Evolutionary conservation across 2,797 vertebrate species (phyloP).

Genomic region (Megalops cyprinoides): DNA sequence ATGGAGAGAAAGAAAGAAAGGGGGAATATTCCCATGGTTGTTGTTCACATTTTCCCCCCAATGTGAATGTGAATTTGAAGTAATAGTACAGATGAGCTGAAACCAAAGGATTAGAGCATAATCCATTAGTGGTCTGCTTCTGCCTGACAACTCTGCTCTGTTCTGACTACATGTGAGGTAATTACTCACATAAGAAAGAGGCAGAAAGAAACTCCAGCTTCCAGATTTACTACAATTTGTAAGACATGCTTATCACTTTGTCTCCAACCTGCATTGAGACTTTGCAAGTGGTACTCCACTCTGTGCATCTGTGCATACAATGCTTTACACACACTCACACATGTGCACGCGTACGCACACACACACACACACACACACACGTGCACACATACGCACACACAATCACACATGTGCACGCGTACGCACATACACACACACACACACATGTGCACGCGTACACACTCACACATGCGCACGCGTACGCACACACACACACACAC

Average conservation of each 20-base stretch:
- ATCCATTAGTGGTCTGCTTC: conserved; percentile 54
- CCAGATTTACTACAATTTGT: conserved; percentile 46
- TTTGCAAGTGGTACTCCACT: conserved; percentile 25
- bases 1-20: background rate
- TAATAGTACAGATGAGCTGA: conserved; percentile 45
- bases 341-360: conserved; percentile 48
- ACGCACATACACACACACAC: conserved; percentile 24
- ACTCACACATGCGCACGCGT: no score
- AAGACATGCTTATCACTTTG: conserved; percentile 16
- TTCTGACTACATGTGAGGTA: conserved; percentile 40
- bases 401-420: conserved; percentile 21
- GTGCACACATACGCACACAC: background rate
- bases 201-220: conserved; percentile 47
- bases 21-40: background rate
- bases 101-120: conserved; percentile 56
- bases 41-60: no score
- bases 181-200: conserved; percentile 38
- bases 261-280: conserved; percentile 32
- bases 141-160: conserved; percentile 39
- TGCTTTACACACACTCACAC: conserved; percentile 52
- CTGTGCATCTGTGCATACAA: conserved; percentile 38
- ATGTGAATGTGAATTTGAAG: no score
- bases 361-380: conserved; percentile 39
- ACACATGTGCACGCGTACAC: no score
- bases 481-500: conserved; percentile 31